phyloP scores from a whole-genome alignment of 2,888 invertebrate species.

The Microctonus brassicae region DNA sequence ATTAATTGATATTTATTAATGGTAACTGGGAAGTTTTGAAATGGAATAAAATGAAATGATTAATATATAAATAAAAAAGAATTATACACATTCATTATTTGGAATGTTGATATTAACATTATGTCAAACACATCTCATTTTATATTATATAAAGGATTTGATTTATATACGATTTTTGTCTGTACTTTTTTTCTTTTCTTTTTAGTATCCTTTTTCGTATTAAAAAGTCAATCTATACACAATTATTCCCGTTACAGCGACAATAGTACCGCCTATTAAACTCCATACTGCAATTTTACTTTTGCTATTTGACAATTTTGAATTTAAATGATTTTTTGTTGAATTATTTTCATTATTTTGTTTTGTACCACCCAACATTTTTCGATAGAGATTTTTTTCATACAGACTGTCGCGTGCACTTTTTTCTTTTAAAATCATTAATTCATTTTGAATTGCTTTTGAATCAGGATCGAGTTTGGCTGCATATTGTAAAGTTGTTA shows the following conservation, averaged over 20 bases:
- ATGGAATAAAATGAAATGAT: neutral
- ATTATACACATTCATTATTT: neutral
- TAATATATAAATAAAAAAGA: neutral
- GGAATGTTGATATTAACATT: neutral
- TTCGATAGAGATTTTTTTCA: constrained; percentile 78
- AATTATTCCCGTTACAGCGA: constrained; percentile 80
- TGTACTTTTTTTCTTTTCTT: neutral
- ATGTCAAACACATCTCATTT: neutral
- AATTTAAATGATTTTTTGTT: constrained; percentile 17
- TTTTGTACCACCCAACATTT: constrained; percentile 73
- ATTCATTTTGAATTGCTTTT: constrained; percentile 74
- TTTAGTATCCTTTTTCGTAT: neutral
- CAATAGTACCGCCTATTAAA: constrained; percentile 77
- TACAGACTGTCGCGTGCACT: constrained; percentile 74
- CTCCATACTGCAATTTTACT: constrained; percentile 75
- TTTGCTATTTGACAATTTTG: constrained; percentile 32
- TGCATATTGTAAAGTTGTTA: constrained; percentile 76
- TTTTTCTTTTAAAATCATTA: constrained; percentile 73
- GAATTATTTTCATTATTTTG: constrained; percentile 38
- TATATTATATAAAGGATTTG: neutral
- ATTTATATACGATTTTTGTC: neutral
- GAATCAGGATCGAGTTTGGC: constrained; percentile 77
- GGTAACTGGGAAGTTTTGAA: neutral
- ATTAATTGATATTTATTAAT: neutral
- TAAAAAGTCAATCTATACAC: constrained; percentile 76